Conservation (phyloP, 2,888 invertebrate genomes). For the Drosophila meridionalis region DNA sequence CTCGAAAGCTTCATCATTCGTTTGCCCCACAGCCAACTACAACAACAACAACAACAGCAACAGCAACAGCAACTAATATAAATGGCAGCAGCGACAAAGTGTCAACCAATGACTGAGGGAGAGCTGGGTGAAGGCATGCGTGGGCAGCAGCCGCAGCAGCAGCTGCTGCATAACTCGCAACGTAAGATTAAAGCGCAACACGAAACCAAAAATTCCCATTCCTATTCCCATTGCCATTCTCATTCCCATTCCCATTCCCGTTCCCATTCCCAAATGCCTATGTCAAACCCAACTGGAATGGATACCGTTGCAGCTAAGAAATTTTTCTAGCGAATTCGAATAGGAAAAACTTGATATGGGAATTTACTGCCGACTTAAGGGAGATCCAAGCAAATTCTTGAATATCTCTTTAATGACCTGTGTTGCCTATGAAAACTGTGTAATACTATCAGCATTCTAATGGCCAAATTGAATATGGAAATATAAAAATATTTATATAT, state of each 20-base stretch:
- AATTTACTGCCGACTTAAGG: not conserved
- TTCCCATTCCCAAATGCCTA: slow-evolving; percentile 46
- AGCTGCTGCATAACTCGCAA: slow-evolving; percentile 68
- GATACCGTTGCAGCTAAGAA: slow-evolving; percentile 47
- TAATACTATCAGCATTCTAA: not conserved
- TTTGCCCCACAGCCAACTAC: slow-evolving; percentile 9
- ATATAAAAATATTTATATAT: not conserved
- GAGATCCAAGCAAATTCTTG: not conserved
- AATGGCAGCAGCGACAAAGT: slow-evolving; percentile 31
- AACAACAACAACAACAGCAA: not conserved
- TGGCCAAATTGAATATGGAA: not conserved
- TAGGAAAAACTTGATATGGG: slow-evolving; percentile 7
- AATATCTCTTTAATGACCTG: not conserved
- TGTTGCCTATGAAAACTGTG: not conserved
- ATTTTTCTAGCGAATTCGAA: slow-evolving; percentile 52
- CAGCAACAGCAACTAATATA: slow-evolving; percentile 7
- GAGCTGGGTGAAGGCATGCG: slow-evolving; percentile 13
- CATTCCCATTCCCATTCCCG: not conserved
- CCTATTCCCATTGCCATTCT: slow-evolving; percentile 22
- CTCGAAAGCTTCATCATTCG: slow-evolving; percentile 59
- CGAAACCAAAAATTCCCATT: slow-evolving; percentile 50
- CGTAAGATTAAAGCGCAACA: slow-evolving; percentile 72
- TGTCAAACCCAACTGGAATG: slow-evolving; percentile 52
- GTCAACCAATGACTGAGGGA: slow-evolving; percentile 35
- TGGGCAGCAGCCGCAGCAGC: slow-evolving; percentile 45